Evolutionary conservation across 2,797 vertebrate genomes (phyloP).

Genomic region (Tamandua tetradactyla): DNA sequence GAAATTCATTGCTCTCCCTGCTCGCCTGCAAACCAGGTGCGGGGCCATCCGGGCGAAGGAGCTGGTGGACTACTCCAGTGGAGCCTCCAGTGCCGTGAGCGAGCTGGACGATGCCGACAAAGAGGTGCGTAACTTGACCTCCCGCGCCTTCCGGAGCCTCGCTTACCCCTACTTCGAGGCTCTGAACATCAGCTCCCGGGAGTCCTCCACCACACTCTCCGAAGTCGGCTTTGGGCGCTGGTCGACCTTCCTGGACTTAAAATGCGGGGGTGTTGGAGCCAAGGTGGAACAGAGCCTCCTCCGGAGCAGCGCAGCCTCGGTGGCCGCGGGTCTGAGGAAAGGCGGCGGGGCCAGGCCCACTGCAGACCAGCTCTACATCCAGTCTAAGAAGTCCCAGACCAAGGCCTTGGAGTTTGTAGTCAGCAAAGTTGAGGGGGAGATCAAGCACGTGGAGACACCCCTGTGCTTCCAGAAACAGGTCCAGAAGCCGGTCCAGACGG

Average conservation of each 20-base stretch:
- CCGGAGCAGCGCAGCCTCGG: conserved; percentile 55
- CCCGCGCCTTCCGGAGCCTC: conserved; percentile 96
- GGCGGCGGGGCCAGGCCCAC: conserved; percentile 73
- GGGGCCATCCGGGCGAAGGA: conserved; percentile 85
- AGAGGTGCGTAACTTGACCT: conserved; percentile 96
- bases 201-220: conserved; percentile 91
- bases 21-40: conserved; percentile 91
- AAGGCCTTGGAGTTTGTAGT: conserved; percentile 88
- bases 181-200: conserved; percentile 94
- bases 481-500: conserved; percentile 84
- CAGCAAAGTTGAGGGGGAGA: conserved; percentile 87
- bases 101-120: conserved; percentile 98
- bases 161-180: conserved; percentile 97
- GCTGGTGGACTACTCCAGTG: conserved; percentile 94
- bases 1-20: conserved; percentile 89
- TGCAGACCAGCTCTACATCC: conserved; percentile 79
- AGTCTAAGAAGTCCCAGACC: conserved; percentile 86
- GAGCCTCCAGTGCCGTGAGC: conserved; percentile 96
- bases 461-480: conserved; percentile 82
- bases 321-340: conserved; percentile 79
- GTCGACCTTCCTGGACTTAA: conserved; percentile 94
- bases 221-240: conserved; percentile 94
- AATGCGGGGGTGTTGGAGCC: conserved; percentile 89
- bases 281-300: conserved; percentile 87
- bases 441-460: conserved; percentile 84